Evolutionary conservation across 2,797 vertebrate genomes (phyloP).

Genomic region (Tenualosa thibaudeaui): DNA sequence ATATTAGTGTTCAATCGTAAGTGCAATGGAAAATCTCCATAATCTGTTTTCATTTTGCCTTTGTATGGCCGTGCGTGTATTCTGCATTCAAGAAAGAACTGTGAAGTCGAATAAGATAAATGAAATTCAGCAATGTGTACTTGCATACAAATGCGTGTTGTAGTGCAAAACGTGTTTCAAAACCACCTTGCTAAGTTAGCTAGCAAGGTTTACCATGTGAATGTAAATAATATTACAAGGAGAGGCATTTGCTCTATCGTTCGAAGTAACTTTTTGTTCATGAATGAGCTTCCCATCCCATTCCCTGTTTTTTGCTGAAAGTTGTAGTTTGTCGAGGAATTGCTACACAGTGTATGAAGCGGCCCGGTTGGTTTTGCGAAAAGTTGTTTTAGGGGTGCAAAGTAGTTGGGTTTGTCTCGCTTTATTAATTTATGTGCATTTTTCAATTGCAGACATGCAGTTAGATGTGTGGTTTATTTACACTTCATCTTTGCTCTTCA

Average conservation of each 20-base stretch:
- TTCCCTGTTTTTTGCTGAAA: neutral
- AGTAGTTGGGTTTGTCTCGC: neutral
- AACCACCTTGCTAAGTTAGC: constrained; percentile 54
- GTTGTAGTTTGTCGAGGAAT: constrained; percentile 1
- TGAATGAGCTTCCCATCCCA: neutral
- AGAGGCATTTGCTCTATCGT: neutral
- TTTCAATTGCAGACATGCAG: neutral
- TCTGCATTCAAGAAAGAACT: neutral
- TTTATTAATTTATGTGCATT: neutral
- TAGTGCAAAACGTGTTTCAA: constrained; percentile 56
- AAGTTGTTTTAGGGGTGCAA: neutral
- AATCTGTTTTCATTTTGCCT: constrained; percentile 32
- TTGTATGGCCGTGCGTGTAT: constrained; percentile 11
- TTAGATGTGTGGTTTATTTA: neutral
- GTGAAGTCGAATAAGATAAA: neutral
- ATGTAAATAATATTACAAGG: neutral
- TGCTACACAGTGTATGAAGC: neutral
- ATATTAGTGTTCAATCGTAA: constrained; percentile 72
- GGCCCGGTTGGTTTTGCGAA: constrained; percentile 18
- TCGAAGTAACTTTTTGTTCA: neutral
- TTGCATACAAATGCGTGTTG: constrained; percentile 46
- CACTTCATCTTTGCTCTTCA: neutral
- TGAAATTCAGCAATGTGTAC: constrained; percentile 23
- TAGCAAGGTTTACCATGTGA: constrained; percentile 48
- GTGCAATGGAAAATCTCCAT: constrained; percentile 64